Conservation (phyloP, 2,113 vertebrate species). For the Cyprinodon variegatus region DNA sequence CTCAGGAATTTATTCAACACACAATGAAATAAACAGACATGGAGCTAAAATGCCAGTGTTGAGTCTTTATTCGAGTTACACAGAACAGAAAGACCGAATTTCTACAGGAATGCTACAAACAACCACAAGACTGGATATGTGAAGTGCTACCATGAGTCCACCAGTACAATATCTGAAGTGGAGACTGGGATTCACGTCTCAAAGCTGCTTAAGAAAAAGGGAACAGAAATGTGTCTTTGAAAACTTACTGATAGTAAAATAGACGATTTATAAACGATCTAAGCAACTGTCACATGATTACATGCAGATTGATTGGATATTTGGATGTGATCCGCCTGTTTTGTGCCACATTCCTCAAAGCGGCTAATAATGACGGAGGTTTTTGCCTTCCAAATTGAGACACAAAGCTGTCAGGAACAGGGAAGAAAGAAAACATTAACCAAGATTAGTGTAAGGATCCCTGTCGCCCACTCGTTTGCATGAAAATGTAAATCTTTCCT, state of each 20-base stretch:
- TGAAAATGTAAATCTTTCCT: conserved; percentile 41
- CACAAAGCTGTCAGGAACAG: conserved; percentile 27
- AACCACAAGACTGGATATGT: conserved; percentile 71
- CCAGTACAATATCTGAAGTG: conserved; percentile 63
- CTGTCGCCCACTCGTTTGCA: conserved; percentile 42
- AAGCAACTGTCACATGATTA: conserved; percentile 48
- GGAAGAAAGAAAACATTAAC: not conserved
- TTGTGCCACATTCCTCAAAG: conserved; percentile 42
- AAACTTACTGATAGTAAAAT: conserved; percentile 66
- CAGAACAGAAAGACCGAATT: conserved; percentile 75
- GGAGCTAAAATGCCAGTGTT: conserved; percentile 71
- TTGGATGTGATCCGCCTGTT: conserved; percentile 28
- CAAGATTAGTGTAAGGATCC: conserved; percentile 51
- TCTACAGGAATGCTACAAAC: conserved; percentile 78
- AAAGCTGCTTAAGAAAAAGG: conserved; percentile 62
- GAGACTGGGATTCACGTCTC: conserved; percentile 40
- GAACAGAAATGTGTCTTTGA: conserved; percentile 53
- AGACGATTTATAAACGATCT: conserved; percentile 66
- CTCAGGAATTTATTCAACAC: conserved; percentile 42
- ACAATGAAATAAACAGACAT: conserved; percentile 59
- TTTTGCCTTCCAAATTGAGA: conserved; percentile 37
- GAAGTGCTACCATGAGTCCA: conserved; percentile 68
- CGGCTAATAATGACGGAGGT: conserved; percentile 24
- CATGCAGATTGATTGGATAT: conserved; percentile 62
- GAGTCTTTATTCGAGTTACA: conserved; percentile 79